phyloP scores from a whole-genome alignment of 2,797 vertebrate genomes.

The Pterois miles region DNA sequence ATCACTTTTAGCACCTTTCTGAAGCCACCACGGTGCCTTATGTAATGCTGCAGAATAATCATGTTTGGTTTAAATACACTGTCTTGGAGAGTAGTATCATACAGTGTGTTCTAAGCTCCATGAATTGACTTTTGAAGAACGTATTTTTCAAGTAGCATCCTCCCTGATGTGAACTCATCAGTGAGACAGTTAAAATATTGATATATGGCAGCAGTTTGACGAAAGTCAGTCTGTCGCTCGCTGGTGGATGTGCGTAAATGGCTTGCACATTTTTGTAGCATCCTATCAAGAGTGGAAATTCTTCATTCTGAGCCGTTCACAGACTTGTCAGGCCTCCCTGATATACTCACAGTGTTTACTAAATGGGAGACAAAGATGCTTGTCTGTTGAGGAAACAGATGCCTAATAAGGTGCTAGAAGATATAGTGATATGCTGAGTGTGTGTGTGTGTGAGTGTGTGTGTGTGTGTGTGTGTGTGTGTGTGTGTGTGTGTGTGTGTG shows the following conservation, averaged over 20 bases:
- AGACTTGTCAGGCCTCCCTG: slow-evolving; percentile 2
- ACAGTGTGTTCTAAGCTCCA: not conserved
- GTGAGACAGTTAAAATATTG: slow-evolving; percentile 30
- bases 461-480: slow-evolving; percentile 1
- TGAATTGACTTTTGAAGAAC: slow-evolving; percentile 13
- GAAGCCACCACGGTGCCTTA: not conserved
- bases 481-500: not conserved
- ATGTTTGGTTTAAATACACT: not conserved
- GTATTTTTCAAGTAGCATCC: slow-evolving; percentile 21
- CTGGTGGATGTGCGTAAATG: not conserved
- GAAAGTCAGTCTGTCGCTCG: slow-evolving; percentile 2
- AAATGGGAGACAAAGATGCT: slow-evolving; percentile 45
- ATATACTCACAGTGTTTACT: slow-evolving; percentile 28
- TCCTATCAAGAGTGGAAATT: slow-evolving; percentile 12
- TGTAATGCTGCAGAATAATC: not conserved
- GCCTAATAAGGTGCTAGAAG: slow-evolving; percentile 60
- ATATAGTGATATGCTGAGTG: slow-evolving; percentile 7
- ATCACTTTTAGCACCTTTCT: slow-evolving; percentile 1
- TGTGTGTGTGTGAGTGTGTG: not conserved
- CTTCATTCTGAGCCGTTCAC: not conserved
- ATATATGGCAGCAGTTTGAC: not conserved
- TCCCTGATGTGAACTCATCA: slow-evolving; percentile 9
- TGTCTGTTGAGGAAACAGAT: slow-evolving; percentile 46
- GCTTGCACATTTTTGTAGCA: not conserved
- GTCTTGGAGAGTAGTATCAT: not conserved